phyloP scores from a whole-genome alignment of 2,113 vertebrate genomes.

The Corythaixoides concolor region DNA sequence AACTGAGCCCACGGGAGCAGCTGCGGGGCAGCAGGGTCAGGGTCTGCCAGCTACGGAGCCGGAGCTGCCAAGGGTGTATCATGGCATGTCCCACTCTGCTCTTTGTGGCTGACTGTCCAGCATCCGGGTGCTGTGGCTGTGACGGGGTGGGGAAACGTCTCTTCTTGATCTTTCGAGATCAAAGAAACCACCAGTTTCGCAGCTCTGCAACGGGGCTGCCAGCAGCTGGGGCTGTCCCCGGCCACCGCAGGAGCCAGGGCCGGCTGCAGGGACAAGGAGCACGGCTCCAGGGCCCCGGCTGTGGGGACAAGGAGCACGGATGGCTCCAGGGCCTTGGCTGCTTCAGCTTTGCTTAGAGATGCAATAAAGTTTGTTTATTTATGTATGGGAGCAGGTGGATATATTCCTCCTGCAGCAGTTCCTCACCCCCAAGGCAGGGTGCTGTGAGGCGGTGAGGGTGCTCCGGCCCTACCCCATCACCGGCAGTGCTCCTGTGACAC shows the following conservation, averaged over 20 bases:
- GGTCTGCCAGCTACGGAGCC: background rate
- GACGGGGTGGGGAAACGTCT: accelerated
- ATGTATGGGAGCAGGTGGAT: background rate
- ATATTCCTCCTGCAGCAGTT: background rate
- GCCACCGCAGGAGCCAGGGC: background rate
- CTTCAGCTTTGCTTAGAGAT: background rate
- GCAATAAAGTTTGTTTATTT: background rate
- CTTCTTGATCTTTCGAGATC: background rate
- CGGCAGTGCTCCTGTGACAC: background rate
- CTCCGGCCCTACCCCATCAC: background rate
- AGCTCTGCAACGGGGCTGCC: background rate
- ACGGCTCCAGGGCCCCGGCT: background rate
- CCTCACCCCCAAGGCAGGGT: background rate
- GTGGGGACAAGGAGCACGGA: accelerated
- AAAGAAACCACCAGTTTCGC: background rate
- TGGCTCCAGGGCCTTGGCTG: background rate
- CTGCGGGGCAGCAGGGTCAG: accelerated
- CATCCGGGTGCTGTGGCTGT: background rate
- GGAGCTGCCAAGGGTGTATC: background rate
- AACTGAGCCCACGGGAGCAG: background rate
- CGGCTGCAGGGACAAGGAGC: background rate
- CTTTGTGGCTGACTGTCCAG: accelerated
- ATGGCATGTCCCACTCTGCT: accelerated
- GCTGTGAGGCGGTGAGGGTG: accelerated
- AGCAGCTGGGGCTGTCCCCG: background rate